Evolutionary conservation across 2,113 vertebrate species (phyloP).

Genomic region (Canis aureus): DNA sequence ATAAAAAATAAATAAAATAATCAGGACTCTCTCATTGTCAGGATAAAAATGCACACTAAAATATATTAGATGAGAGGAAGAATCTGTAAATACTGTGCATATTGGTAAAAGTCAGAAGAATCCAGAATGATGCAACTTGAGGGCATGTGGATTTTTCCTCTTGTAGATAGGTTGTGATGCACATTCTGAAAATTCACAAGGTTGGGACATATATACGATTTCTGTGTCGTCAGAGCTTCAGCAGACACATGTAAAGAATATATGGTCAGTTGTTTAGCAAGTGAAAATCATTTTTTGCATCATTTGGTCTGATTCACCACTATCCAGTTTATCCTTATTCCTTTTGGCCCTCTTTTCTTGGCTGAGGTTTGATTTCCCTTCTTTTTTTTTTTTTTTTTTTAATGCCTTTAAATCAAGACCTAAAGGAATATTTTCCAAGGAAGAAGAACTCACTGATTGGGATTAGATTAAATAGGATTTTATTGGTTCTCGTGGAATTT

Average conservation of each 20-base stretch:
- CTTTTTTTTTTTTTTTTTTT: slow-evolving; percentile 35
- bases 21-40: slow-evolving; percentile 20
- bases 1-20: slow-evolving; percentile 22
- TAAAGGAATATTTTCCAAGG: slow-evolving; percentile 36
- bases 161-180: not conserved
- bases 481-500: not conserved
- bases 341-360: not conserved
- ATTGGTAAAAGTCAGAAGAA: not conserved
- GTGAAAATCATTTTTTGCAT: not conserved
- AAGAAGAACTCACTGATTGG: slow-evolving; percentile 1
- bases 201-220: not conserved
- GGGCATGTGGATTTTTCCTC: not conserved
- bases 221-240: not conserved
- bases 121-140: not conserved
- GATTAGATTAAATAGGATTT: not conserved
- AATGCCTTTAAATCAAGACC: not conserved
- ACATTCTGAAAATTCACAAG: not conserved
- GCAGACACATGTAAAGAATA: not conserved
- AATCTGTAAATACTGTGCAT: slow-evolving; percentile 2
- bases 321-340: not conserved
- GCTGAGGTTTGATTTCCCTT: not conserved
- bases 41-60: slow-evolving; percentile 28
- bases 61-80: slow-evolving; percentile 2
- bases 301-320: not conserved
- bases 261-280: slow-evolving; percentile 5